phyloP scores from a whole-genome alignment of 2,797 vertebrate genomes.

The Pitangus sulphuratus region DNA sequence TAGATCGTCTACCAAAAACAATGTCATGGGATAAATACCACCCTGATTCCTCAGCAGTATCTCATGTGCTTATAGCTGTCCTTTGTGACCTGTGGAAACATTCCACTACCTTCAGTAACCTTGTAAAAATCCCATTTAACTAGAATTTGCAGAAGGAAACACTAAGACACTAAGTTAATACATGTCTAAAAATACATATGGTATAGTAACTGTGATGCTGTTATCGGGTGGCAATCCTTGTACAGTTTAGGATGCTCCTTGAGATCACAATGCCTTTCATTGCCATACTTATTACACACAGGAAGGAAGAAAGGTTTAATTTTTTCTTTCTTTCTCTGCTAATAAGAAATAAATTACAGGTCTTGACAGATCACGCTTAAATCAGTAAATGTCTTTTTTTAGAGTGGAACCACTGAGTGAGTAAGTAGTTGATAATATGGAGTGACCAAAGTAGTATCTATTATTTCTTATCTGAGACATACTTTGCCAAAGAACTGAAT shows the following conservation, averaged over 20 bases:
- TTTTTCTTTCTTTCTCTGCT: not conserved
- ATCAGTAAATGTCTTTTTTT: not conserved
- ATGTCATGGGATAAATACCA: not conserved
- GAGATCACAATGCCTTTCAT: not conserved
- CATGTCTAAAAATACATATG: not conserved
- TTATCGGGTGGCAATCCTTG: not conserved
- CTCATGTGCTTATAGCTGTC: not conserved
- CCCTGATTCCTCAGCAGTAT: not conserved
- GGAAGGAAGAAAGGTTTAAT: not conserved
- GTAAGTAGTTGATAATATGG: not conserved
- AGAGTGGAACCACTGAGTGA: not conserved
- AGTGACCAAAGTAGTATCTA: not conserved
- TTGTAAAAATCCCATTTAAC: not conserved
- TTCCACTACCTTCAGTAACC: not conserved
- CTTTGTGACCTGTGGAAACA: not conserved
- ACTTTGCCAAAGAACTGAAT: not conserved
- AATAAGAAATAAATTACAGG: not conserved
- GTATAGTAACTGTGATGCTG: not conserved
- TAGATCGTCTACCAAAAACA: slow-evolving; percentile 27
- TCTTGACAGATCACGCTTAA: not conserved
- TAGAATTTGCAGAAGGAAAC: not conserved
- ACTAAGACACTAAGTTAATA: not conserved
- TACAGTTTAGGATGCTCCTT: not conserved
- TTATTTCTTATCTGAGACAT: not conserved
- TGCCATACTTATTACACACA: not conserved